Evolutionary conservation across 2,888 invertebrate species (phyloP).

Genomic region (Ennomos quercinarius): DNA sequence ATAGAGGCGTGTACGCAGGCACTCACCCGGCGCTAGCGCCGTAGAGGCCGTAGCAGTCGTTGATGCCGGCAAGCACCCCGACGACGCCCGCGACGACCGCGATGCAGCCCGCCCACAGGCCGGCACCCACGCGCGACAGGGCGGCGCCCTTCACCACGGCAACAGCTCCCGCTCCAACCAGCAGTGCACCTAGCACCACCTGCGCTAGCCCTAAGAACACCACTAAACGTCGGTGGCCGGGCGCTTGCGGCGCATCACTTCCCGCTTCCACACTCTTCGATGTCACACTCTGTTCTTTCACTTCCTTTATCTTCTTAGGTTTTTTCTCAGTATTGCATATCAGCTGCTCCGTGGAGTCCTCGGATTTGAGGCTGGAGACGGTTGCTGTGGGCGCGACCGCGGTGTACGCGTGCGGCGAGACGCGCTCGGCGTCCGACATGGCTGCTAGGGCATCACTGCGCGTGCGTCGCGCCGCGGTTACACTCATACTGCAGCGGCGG

Average conservation of each 20-base stretch:
- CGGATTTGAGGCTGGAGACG: conserved; percentile 79
- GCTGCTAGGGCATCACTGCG: conserved; percentile 45
- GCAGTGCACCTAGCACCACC: conserved; percentile 86
- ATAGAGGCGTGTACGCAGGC: no score
- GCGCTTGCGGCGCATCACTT: conserved; percentile 52
- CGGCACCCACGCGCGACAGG: conserved; percentile 86
- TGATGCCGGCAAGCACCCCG: conserved; percentile 87
- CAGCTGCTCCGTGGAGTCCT: conserved; percentile 85
- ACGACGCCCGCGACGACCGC: conserved; percentile 87
- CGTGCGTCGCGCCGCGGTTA: conserved; percentile 37
- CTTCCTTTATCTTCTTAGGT: conserved; percentile 53
- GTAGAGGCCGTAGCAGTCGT: conserved; percentile 81
- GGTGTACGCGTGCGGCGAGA: conserved; percentile 56
- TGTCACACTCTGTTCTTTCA: conserved; percentile 68
- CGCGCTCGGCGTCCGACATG: conserved; percentile 49
- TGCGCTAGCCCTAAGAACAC: conserved; percentile 86
- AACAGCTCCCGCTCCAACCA: conserved; percentile 87
- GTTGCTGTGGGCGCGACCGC: conserved; percentile 65
- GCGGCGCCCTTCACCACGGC: conserved; percentile 87
- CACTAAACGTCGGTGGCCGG: conserved; percentile 64
- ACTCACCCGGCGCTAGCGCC: conserved; percentile 63
- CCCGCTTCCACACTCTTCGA: conserved; percentile 75
- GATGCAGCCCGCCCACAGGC: conserved; percentile 88
- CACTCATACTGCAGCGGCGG: conserved; percentile 2
- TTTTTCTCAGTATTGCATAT: conserved; percentile 81